Evolutionary conservation across 1,140 invertebrate genomes (phyloP).

Genomic region (Drosophila ambigua): DNA sequence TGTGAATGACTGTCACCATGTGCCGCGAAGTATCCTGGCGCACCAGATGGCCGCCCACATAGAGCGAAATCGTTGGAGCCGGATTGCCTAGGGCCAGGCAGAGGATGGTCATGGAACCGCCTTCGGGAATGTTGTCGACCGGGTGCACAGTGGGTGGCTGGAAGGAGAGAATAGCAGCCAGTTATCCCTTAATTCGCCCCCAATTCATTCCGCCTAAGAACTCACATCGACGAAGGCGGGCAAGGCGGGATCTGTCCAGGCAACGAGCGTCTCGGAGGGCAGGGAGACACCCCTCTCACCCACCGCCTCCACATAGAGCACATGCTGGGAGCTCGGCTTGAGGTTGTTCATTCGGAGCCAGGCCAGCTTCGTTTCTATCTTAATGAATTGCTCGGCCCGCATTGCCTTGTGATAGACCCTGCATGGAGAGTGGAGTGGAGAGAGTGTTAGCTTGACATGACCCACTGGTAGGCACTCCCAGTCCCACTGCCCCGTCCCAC

Average conservation of each 20-base stretch:
- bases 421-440: neutral
- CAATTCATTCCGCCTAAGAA: conserved; percentile 2
- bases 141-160: conserved; percentile 92
- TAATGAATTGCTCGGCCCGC: conserved; percentile 86
- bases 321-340: conserved; percentile 91
- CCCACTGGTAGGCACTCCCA: neutral
- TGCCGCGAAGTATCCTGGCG: conserved; percentile 90
- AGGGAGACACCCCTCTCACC: conserved; percentile 88
- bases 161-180: conserved; percentile 32
- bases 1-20: conserved; percentile 92
- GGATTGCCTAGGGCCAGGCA: conserved; percentile 93
- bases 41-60: conserved; percentile 88
- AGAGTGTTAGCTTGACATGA: neutral
- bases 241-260: conserved; percentile 93
- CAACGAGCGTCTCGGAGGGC: conserved; percentile 91
- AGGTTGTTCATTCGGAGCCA: conserved; percentile 89
- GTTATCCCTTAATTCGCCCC: conserved; percentile 7
- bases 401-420: conserved; percentile 89
- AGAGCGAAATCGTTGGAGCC: conserved; percentile 91
- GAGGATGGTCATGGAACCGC: conserved; percentile 92
- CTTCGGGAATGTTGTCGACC: conserved; percentile 91
- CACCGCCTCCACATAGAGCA: conserved; percentile 89
- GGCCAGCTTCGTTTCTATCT: conserved; percentile 87
- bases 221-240: conserved; percentile 92
- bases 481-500: conserved; percentile 82